These are phyloP conservation scores for Lophotis ruficrista DNA, from an alignment of 2,113 vertebrate genomes.

Conservation along the genomic window DNA sequence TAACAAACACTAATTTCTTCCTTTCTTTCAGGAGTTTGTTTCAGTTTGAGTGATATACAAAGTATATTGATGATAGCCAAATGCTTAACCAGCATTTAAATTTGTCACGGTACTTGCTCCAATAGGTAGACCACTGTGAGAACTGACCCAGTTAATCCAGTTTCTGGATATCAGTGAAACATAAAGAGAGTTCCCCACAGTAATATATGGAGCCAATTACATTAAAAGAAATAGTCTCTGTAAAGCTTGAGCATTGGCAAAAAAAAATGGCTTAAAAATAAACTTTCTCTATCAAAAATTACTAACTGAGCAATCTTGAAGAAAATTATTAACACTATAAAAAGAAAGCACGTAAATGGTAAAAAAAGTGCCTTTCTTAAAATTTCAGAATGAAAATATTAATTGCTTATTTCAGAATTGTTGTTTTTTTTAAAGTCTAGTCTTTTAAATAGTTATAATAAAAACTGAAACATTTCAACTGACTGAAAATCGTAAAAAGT, in stretches of 20 bases:
- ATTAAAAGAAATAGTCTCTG: not conserved
- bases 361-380: not conserved
- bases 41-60: not conserved
- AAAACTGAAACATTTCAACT: not conserved
- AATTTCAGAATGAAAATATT: not conserved
- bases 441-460: not conserved
- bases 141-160: not conserved
- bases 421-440: not conserved
- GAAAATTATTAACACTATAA: not conserved
- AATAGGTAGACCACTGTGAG: not conserved
- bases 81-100: not conserved
- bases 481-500: not conserved
- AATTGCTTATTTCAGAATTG: not conserved
- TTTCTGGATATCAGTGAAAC: not conserved
- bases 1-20: not conserved
- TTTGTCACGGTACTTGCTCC: not conserved
- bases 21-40: not conserved
- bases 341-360: not conserved
- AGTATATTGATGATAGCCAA: not conserved
- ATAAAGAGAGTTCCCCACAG: not conserved
- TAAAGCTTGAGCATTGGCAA: not conserved
- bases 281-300: not conserved
- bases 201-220: not conserved
- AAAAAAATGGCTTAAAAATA: not conserved
- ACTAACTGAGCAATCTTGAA: not conserved